Evolutionary conservation across 2,888 invertebrate genomes (phyloP).

Genomic region (Polyommatus icarus): DNA sequence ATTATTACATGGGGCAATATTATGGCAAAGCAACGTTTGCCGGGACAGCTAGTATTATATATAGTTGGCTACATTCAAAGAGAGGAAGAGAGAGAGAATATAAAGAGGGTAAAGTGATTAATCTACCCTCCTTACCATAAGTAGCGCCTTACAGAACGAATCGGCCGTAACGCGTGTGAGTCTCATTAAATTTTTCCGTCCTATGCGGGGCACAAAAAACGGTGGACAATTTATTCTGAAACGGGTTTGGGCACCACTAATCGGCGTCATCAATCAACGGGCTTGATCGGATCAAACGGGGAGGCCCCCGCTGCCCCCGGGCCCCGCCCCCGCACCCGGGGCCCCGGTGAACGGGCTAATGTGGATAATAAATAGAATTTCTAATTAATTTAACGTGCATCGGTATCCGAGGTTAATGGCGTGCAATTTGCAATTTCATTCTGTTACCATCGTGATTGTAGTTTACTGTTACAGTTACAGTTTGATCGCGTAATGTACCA

Average conservation of each 20-base stretch:
- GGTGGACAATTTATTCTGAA: constrained; percentile 75
- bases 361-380: constrained; percentile 36
- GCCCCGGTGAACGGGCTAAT: constrained; percentile 23
- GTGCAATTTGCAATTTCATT: constrained; percentile 3
- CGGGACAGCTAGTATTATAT: no score
- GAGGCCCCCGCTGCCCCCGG: constrained; percentile 44
- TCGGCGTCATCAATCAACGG: constrained; percentile 78
- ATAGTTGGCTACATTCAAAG: background rate
- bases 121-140: background rate
- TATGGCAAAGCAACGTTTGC: no score
- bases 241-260: constrained; percentile 76
- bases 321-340: constrained; percentile 45
- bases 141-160: background rate
- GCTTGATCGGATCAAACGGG: constrained; percentile 73
- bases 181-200: constrained; percentile 48
- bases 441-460: background rate
- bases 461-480: no score
- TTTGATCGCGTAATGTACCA: background rate
- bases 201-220: constrained; percentile 64
- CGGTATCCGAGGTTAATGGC: constrained; percentile 22
- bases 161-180: constrained; percentile 33
- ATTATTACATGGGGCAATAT: no score
- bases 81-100: background rate
- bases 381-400: constrained; percentile 42
- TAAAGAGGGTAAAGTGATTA: background rate